Conservation (phyloP, 2,888 invertebrate species). For the Folsomia manolachei region DNA sequence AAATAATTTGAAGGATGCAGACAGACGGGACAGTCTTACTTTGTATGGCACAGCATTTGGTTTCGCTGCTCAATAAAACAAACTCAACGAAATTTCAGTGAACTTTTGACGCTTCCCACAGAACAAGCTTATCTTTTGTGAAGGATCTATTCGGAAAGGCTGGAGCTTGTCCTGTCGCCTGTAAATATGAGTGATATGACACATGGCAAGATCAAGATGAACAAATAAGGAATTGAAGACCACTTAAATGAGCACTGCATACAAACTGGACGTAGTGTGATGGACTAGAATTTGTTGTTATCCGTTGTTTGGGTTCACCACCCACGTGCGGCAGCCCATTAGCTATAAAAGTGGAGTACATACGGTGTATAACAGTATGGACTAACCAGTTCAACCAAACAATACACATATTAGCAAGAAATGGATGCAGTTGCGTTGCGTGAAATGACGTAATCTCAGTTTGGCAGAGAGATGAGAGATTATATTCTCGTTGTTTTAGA, state of each 20-base stretch:
- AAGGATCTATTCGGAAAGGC: neutral
- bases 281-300: slow-evolving; percentile 2
- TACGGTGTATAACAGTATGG: neutral
- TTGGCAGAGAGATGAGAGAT: neutral
- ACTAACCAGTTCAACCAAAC: no score
- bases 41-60: no score
- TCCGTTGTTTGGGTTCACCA: slow-evolving; percentile 22
- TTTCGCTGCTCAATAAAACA: no score
- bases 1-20: no score
- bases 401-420: no score
- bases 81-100: neutral
- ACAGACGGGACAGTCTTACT: no score
- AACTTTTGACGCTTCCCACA: neutral
- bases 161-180: slow-evolving; percentile 2
- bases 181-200: slow-evolving; percentile 4
- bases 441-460: slow-evolving; percentile 1
- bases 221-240: slow-evolving; percentile 14
- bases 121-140: neutral
- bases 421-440: neutral
- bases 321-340: slow-evolving; percentile 17
- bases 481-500: neutral
- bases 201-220: slow-evolving; percentile 3
- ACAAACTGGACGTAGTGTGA: neutral
- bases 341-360: neutral
- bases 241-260: slow-evolving; percentile 5